Conservation (phyloP, 2,797 vertebrate species). For the Darevskia mixta region DNA sequence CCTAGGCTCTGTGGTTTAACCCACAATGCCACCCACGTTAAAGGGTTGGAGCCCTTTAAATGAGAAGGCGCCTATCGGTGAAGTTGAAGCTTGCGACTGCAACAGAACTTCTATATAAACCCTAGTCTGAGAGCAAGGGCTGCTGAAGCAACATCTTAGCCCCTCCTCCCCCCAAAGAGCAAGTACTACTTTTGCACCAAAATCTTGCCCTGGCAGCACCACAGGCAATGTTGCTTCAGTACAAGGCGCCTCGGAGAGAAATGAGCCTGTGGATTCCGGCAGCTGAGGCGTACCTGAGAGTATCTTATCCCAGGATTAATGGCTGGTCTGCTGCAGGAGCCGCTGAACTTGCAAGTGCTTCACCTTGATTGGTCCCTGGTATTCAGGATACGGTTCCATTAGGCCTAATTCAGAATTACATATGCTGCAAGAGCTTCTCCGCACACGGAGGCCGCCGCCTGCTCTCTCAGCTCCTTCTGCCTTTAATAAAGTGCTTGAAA, state of each 20-base stretch:
- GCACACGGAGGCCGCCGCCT: background rate
- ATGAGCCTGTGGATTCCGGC: background rate
- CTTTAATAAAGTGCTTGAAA: conserved; percentile 13
- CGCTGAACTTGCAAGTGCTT: background rate
- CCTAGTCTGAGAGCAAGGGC: too few relatives aligned
- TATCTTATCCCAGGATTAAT: background rate
- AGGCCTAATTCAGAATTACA: background rate
- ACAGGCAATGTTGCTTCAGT: background rate
- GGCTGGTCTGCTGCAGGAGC: background rate
- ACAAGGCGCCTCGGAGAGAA: background rate
- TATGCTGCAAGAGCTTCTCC: background rate
- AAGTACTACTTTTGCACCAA: too few relatives aligned
- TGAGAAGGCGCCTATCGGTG: too few relatives aligned
- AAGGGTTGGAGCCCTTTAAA: too few relatives aligned
- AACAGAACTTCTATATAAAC: too few relatives aligned
- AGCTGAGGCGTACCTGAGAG: background rate
- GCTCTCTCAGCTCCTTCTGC: background rate
- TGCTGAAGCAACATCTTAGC: too few relatives aligned
- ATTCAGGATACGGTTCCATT: background rate
- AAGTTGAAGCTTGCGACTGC: too few relatives aligned
- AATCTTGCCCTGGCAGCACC: too few relatives aligned
- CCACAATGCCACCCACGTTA: too few relatives aligned
- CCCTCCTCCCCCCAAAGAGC: too few relatives aligned
- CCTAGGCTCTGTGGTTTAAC: too few relatives aligned
- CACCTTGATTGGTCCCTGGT: background rate